phyloP scores from a whole-genome alignment of 1,140 invertebrate species.

The Diorhabda sublineata region DNA sequence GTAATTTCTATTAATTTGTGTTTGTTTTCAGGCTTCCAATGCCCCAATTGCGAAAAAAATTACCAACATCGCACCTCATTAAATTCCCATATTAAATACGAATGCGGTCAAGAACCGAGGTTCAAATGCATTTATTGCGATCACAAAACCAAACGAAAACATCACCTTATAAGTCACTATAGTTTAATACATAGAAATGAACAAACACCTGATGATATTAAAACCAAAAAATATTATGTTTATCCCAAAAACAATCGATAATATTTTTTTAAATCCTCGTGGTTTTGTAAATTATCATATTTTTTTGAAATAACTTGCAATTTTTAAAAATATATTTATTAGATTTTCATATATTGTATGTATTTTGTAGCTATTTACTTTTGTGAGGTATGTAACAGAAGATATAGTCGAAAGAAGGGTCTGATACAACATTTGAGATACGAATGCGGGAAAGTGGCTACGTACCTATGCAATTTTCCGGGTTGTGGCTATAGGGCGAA shows the following conservation, averaged over 20 bases:
- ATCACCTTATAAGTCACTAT: conserved; percentile 52
- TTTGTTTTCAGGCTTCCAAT: conserved; percentile 37
- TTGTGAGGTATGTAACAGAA: conserved; percentile 46
- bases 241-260: too few relatives aligned
- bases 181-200: conserved; percentile 38
- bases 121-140: conserved; percentile 68
- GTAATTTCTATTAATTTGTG: background rate
- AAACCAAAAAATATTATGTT: too few relatives aligned
- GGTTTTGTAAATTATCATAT: too few relatives aligned
- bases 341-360: too few relatives aligned
- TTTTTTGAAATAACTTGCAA: too few relatives aligned
- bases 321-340: too few relatives aligned
- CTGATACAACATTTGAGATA: conserved; percentile 54
- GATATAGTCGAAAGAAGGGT: conserved; percentile 53
- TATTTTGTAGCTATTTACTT: background rate
- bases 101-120: conserved; percentile 75
- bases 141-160: conserved; percentile 28
- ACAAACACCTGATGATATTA: background rate
- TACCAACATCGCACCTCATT: conserved; percentile 76
- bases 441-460: conserved; percentile 58
- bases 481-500: conserved; percentile 26
- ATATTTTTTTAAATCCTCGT: too few relatives aligned
- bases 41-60: conserved; percentile 69
- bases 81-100: conserved; percentile 72
- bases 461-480: conserved; percentile 43